Percentiles rank a stretch among this genome's conserved stretches.
These are phyloP conservation scores for Limnephilus auricula DNA, from an alignment of 2,888 invertebrate species.

Conservation along the genomic window DNA sequence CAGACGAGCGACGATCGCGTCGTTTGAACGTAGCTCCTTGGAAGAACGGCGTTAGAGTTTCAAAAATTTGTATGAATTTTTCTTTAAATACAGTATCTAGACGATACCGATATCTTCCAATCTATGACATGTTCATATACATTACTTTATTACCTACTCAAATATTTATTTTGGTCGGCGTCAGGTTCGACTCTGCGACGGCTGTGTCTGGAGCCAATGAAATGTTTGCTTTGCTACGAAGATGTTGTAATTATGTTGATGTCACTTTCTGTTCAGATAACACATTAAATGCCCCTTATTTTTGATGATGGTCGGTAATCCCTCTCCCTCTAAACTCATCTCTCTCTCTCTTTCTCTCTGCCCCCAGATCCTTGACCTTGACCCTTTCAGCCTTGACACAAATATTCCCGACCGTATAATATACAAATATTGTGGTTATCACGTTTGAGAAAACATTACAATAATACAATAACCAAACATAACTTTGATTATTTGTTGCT, in stretches of 20 bases:
- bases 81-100: neutral
- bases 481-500: neutral
- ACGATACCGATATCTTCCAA: no score
- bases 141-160: no score
- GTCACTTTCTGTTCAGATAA: neutral
- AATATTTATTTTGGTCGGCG: no score
- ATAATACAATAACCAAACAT: neutral
- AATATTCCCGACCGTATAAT: neutral
- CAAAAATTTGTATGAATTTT: neutral
- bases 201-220: neutral
- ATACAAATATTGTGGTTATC: neutral
- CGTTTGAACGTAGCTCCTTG: no score
- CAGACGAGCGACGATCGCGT: no score
- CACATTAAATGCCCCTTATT: neutral
- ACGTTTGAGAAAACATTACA: neutral
- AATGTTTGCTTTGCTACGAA: neutral
- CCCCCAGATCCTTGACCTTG: neutral
- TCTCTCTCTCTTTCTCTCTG: neutral
- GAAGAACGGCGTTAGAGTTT: no score
- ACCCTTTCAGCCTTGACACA: neutral
- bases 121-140: no score
- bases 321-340: neutral
- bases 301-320: neutral
- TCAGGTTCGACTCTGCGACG: neutral
- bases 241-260: neutral